Conservation (phyloP, 2,797 vertebrate genomes). For the Tarsius wallacei region DNA sequence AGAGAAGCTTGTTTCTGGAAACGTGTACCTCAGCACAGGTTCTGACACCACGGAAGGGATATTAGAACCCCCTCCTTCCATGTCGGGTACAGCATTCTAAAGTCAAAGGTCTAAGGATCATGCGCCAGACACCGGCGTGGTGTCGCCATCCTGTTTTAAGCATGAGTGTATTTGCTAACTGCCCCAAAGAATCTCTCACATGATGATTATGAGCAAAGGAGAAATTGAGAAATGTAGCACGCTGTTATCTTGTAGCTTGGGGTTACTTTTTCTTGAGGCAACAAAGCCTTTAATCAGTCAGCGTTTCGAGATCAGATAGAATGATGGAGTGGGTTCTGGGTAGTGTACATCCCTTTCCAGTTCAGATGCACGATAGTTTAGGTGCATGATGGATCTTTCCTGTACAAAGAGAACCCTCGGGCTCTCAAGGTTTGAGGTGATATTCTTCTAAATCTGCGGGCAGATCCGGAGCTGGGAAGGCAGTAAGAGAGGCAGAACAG, state of each 20-base stretch:
- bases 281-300: too few relatives aligned
- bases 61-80: too few relatives aligned
- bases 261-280: neutral
- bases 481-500: accelerated
- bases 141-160: neutral
- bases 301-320: neutral
- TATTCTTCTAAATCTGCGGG: neutral
- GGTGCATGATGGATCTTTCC: neutral
- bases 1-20: neutral
- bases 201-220: neutral
- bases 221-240: neutral
- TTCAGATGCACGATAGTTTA: neutral
- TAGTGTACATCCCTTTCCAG: too few relatives aligned
- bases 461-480: neutral
- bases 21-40: neutral
- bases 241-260: neutral
- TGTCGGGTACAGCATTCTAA: neutral
- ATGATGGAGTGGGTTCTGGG: too few relatives aligned
- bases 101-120: neutral
- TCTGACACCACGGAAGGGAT: neutral
- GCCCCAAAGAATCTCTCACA: too few relatives aligned
- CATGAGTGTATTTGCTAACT: neutral
- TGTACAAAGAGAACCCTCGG: neutral
- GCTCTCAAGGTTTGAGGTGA: neutral
- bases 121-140: accelerated